These are phyloP conservation scores for Acropora tenuis DNA, from an alignment of 64 coral and sea anemone genomes.

Conservation along the genomic window DNA sequence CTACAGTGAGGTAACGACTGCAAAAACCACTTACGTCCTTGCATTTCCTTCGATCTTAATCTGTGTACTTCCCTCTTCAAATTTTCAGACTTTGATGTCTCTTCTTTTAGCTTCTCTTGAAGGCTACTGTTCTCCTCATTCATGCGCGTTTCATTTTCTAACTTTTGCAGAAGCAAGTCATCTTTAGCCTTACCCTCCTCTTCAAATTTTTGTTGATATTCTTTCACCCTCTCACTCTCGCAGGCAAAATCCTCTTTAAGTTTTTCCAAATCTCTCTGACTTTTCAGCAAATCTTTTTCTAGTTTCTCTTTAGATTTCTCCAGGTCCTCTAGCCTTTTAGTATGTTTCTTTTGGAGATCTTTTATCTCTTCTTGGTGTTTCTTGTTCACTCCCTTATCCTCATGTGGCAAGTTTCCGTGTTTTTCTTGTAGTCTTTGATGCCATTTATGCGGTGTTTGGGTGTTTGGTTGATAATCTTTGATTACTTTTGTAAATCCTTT, in stretches of 20 bases:
- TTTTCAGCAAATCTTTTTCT: conserved; percentile 20
- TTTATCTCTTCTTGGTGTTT: conserved; percentile 31
- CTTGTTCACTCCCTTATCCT: conserved; percentile 13
- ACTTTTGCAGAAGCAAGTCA: conserved; percentile 14
- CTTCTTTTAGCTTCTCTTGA: background rate
- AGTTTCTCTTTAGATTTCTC: conserved; percentile 54
- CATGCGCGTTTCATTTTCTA: conserved; percentile 31
- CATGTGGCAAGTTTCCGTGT: background rate
- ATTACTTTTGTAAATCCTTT: conserved; percentile 9
- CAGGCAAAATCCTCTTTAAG: conserved; percentile 50
- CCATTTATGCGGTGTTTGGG: background rate
- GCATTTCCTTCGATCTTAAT: conserved; percentile 24
- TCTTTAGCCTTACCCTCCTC: conserved; percentile 51
- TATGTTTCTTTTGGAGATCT: conserved; percentile 4
- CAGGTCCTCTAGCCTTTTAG: conserved; percentile 6
- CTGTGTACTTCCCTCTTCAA: conserved; percentile 65
- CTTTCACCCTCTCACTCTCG: conserved; percentile 63
- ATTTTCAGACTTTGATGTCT: conserved; percentile 25
- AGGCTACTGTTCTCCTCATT: conserved; percentile 51
- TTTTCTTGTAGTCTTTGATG: background rate
- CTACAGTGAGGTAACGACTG: too few species aligned
- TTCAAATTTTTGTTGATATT: conserved; percentile 59
- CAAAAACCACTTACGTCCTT: conserved; percentile 75
- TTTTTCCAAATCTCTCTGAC: conserved; percentile 52
- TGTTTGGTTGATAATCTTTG: conserved; percentile 26